These are phyloP conservation scores for Stomatorhinus ivindoensis DNA, from an alignment of 2,113 vertebrate species.

Conservation along the genomic window DNA sequence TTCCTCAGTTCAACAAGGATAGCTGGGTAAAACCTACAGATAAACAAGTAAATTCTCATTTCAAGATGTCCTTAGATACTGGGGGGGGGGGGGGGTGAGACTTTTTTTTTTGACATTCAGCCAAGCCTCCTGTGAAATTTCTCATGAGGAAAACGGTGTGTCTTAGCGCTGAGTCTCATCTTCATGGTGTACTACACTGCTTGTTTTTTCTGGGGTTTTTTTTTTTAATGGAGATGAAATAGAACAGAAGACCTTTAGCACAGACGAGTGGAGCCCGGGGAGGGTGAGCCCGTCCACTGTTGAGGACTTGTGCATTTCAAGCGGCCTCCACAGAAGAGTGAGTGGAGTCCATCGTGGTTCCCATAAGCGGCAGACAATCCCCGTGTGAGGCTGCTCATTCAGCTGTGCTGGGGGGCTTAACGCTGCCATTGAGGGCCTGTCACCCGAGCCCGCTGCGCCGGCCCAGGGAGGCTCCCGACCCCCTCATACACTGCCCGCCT, in stretches of 20 bases:
- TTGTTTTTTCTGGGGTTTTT: neutral
- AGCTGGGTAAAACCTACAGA: neutral
- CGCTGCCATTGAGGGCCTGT: constrained; percentile 16
- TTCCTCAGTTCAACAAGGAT: neutral
- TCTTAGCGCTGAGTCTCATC: neutral
- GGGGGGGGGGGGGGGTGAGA: neutral
- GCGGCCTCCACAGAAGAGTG: constrained; percentile 8
- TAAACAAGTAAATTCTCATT: neutral
- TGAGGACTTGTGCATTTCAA: constrained; percentile 15
- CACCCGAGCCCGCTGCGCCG: neutral
- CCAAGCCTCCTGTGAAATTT: neutral
- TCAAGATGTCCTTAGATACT: neutral
- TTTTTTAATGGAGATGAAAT: neutral
- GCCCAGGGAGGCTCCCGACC: neutral
- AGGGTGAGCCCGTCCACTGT: neutral
- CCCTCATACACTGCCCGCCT: constrained; percentile 1
- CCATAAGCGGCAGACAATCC: constrained; percentile 13
- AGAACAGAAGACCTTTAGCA: neutral
- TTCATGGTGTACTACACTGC: neutral
- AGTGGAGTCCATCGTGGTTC: neutral
- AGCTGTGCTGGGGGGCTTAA: constrained; percentile 12
- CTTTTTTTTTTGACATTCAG: neutral
- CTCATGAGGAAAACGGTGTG: neutral
- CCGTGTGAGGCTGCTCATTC: constrained; percentile 4
- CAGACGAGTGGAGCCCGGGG: neutral